Evolutionary conservation across 2,113 vertebrate species (phyloP).

Genomic region (Coryphaenoides rupestris): DNA sequence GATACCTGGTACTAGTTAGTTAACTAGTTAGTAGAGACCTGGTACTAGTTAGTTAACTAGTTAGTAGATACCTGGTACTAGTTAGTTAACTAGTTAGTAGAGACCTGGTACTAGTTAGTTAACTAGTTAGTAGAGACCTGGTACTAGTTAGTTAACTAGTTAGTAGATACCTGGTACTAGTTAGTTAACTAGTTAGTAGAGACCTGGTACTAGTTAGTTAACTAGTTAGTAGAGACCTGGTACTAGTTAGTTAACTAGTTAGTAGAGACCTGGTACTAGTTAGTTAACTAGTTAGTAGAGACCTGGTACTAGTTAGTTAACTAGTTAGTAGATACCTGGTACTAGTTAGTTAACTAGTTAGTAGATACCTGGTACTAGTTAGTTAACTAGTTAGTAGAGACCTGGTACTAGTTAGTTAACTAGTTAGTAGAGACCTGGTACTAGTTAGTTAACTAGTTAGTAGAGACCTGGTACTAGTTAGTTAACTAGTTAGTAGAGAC

Average conservation of each 20-base stretch:
- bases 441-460: not conserved
- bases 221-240: slow-evolving; percentile 62
- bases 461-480: not conserved
- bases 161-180: not conserved
- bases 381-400: not conserved
- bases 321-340: not conserved
- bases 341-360: not conserved
- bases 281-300: not conserved
- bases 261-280: not conserved
- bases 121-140: not conserved
- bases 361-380: slow-evolving; percentile 73
- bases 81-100: not conserved
- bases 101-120: not conserved
- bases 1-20: too few species aligned
- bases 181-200: not conserved
- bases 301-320: not conserved
- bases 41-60: not conserved
- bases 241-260: slow-evolving; percentile 24
- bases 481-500: slow-evolving; percentile 49
- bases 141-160: not conserved
- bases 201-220: not conserved
- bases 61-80: not conserved
- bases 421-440: not conserved
- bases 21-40: not conserved
- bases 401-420: not conserved